Conservation (phyloP, 2,888 invertebrate genomes). For the Panzeria rudis region DNA sequence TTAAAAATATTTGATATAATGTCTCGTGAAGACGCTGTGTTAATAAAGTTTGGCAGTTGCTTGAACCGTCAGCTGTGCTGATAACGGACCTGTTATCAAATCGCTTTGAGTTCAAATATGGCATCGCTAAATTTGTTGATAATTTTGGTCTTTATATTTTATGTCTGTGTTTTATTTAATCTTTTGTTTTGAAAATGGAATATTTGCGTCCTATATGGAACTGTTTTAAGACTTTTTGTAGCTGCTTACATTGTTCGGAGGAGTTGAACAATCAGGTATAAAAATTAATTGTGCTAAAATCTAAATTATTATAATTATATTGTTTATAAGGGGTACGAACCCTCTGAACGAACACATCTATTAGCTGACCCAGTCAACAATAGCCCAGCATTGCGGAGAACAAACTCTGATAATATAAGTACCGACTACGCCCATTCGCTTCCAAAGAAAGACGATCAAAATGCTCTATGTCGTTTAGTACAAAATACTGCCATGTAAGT, state of each 20-base stretch:
- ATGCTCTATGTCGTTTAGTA: conserved; percentile 93
- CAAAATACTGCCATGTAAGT: conserved; percentile 94
- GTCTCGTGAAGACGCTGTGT: too few relatives aligned
- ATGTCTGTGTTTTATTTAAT: background rate
- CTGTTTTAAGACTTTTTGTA: conserved; percentile 80
- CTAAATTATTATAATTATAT: background rate
- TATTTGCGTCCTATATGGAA: conserved; percentile 80
- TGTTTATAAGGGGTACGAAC: conserved; percentile 81
- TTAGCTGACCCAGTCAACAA: conserved; percentile 91
- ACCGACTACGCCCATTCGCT: conserved; percentile 86
- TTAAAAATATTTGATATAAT: too few relatives aligned
- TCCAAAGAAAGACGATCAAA: conserved; percentile 95
- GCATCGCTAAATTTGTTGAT: too few relatives aligned
- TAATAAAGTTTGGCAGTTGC: too few relatives aligned
- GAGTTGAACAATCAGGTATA: conserved; percentile 80
- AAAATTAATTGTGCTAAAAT: background rate
- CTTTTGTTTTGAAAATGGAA: conserved; percentile 77
- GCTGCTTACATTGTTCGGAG: conserved; percentile 82
- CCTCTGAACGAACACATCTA: conserved; percentile 91
- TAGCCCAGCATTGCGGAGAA: conserved; percentile 88
- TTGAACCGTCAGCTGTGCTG: too few relatives aligned
- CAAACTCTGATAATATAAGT: conserved; percentile 89
- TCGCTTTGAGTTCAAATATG: too few relatives aligned
- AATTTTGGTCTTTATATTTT: too few relatives aligned
- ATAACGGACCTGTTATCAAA: too few relatives aligned